These are phyloP conservation scores for Megaceryle alcyon DNA, from an alignment of 2,797 vertebrate species.

Conservation along the genomic window DNA sequence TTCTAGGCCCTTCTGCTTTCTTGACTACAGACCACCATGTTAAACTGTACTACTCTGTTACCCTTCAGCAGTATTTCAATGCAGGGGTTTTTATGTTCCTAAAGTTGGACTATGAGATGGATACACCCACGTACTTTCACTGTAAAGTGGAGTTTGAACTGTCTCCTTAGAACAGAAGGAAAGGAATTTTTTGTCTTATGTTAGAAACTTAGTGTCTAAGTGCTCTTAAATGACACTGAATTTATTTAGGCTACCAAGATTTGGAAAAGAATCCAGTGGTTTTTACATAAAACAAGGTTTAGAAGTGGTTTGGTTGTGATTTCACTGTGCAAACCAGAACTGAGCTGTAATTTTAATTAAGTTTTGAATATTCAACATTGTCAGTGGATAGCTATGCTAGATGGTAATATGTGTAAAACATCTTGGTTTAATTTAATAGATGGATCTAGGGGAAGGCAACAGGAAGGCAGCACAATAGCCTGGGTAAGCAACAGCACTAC, in stretches of 20 bases:
- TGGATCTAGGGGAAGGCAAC: neutral
- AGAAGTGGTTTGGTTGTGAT: neutral
- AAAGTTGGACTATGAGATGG: neutral
- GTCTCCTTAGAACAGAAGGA: neutral
- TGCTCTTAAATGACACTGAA: neutral
- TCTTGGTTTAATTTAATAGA: neutral
- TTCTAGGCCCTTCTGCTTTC: neutral
- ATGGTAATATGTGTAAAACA: neutral
- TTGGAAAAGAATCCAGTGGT: neutral
- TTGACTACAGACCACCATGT: neutral
- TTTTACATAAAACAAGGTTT: neutral
- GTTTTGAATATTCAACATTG: neutral
- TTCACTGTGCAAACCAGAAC: neutral
- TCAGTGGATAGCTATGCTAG: neutral
- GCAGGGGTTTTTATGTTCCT: neutral
- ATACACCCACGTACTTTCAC: neutral
- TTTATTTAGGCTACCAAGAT: neutral
- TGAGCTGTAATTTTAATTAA: neutral
- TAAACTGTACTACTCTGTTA: neutral
- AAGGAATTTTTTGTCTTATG: neutral
- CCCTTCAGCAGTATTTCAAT: neutral
- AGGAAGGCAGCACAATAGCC: constrained; percentile 1
- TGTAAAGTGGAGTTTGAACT: neutral
- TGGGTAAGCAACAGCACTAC: neutral
- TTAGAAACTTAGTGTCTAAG: neutral